Evolutionary conservation across 2,113 vertebrate genomes (phyloP).

Genomic region (Cephalophus harveyi): DNA sequence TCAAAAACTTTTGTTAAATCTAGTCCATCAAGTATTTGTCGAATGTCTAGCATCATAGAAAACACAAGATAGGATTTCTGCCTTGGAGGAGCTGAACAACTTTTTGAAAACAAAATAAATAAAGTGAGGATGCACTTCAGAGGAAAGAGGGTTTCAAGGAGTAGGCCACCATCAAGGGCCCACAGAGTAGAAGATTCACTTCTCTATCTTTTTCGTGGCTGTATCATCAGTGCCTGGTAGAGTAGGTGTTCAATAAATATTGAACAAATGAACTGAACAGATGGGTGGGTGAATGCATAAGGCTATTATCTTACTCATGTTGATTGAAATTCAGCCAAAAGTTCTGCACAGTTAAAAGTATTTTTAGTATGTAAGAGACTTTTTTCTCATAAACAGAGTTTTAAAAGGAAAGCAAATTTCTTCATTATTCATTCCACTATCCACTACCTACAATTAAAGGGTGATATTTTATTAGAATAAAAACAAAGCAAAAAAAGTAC

Average conservation of each 20-base stretch:
- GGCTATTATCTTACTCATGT: background rate
- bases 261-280: background rate
- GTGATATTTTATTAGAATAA: constrained; percentile 28
- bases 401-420: constrained; percentile 14
- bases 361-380: background rate
- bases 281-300: background rate
- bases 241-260: background rate
- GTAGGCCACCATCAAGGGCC: background rate
- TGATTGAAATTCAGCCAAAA: background rate
- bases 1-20: constrained; percentile 2
- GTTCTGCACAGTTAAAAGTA: background rate
- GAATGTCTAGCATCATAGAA: background rate
- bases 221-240: background rate
- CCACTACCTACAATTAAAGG: background rate
- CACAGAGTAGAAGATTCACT: background rate
- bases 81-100: background rate
- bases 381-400: constrained; percentile 10
- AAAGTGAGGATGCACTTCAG: background rate
- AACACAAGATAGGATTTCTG: background rate
- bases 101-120: constrained; percentile 15
- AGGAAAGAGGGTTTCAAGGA: constrained; percentile 1
- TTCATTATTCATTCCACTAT: background rate
- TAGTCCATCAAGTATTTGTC: background rate
- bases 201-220: background rate
- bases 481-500: background rate